Evolutionary conservation across 2,113 vertebrate species (phyloP).

Genomic region (Paratilapia polleni): DNA sequence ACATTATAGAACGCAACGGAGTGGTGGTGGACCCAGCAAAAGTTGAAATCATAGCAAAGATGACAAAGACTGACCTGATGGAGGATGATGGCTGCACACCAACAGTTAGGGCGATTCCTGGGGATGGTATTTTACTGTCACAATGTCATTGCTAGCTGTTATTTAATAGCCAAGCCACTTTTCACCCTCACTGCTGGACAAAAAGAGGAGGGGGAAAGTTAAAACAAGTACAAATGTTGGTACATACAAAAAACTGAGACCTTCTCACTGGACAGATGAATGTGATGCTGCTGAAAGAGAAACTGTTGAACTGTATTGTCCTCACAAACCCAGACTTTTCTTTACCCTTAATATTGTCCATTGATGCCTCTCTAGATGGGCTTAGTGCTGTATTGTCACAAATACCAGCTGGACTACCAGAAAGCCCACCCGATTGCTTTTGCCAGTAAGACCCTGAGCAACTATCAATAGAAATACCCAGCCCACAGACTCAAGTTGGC

Average conservation of each 20-base stretch:
- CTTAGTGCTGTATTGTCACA: not conserved
- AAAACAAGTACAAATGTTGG: not conserved
- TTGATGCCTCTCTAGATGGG: not conserved
- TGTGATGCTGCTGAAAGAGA: not conserved
- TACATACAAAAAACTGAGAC: not conserved
- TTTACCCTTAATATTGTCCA: not conserved
- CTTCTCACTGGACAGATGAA: not conserved
- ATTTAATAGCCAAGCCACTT: not conserved
- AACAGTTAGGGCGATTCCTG: not conserved
- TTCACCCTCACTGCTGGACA: not conserved
- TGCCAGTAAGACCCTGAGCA: constrained; percentile 6
- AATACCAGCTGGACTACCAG: not conserved
- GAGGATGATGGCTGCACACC: not conserved
- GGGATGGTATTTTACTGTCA: constrained; percentile 13
- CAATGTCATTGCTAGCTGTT: not conserved
- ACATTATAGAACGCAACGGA: not conserved
- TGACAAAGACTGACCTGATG: not conserved
- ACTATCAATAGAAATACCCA: constrained; percentile 7
- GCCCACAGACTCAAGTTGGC: not conserved
- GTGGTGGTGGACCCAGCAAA: not conserved
- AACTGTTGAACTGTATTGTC: not conserved
- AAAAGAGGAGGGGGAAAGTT: not conserved
- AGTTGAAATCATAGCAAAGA: not conserved
- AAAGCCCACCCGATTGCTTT: not conserved
- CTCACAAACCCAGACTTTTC: not conserved